Evolutionary conservation across 2,113 vertebrate species (phyloP).

Genomic region (Casuarius casuarius): DNA sequence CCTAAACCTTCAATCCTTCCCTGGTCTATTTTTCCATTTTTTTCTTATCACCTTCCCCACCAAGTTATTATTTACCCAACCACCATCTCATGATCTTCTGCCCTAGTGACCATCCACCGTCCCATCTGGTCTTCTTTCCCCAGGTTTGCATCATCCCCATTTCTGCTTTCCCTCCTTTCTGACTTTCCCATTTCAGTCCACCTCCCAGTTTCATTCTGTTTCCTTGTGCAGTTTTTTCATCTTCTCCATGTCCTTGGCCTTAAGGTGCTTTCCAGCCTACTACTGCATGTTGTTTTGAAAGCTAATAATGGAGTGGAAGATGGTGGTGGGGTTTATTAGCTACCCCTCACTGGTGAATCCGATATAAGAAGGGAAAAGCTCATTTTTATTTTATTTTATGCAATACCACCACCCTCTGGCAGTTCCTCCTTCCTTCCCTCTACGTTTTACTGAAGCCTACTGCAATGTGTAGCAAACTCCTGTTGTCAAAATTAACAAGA

Average conservation of each 20-base stretch:
- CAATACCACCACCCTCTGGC: constrained; percentile 50
- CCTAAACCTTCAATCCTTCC: neutral
- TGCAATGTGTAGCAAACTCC: neutral
- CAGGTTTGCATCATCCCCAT: neutral
- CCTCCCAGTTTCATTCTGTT: neutral
- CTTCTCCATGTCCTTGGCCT: neutral
- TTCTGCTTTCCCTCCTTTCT: neutral
- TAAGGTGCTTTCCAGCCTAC: neutral
- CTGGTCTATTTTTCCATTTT: neutral
- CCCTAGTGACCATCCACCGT: neutral
- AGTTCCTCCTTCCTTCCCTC: neutral
- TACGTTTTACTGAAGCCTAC: neutral
- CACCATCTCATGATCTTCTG: neutral
- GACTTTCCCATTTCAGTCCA: neutral
- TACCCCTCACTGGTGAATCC: neutral
- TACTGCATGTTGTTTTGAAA: neutral
- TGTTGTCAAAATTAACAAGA: neutral
- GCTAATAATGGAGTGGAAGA: neutral
- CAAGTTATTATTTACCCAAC: neutral
- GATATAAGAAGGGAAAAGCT: neutral
- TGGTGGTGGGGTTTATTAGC: neutral
- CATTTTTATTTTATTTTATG: neutral
- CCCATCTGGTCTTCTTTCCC: neutral
- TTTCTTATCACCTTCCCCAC: neutral
- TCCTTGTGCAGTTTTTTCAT: neutral